Base-by-base conservation (phyloP, 2,113 vertebrate species). In the Hiodon tergisus region DNA sequence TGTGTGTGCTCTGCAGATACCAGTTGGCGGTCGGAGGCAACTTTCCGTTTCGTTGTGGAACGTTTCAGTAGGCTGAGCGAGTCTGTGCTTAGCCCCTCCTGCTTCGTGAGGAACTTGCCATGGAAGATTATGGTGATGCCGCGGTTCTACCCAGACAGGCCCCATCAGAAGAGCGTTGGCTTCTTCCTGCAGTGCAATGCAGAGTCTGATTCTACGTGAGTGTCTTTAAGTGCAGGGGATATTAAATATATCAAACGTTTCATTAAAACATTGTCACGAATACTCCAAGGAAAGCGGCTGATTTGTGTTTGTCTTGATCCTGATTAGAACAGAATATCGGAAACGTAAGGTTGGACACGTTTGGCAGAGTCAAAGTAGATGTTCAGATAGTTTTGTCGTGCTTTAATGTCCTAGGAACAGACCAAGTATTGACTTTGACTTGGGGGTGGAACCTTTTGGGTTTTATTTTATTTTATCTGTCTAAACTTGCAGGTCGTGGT, bases 41-140 rank as follows among this genome's bases (percentile, higher is more conserved):
- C 97, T 0, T 99, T 99, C 90, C 96, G 95, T 85, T 99, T 96
- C 75, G 95, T 96, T 62, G 97, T 98, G 0, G 97, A 99, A 80
- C 95, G 96, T 80, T 99, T 99, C 90, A 98, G 96, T 85, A 93
- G 96, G 80, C 87, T 99, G 83, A 97, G 94, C 3, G 97, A 99
- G 87, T 98, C 96, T 6, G 95, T 99, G 78, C 95, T 99, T 84
- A 98, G 97, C 84, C 95, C 97, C 47, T 94, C 97, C 58, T 99
- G 96, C 90, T 99, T 98, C 71, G 95, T 99, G 46, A 91, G 97
- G 74, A 99, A 99, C 85, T 92, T 99, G 75, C 97, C 97, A 0
- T 99, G 97, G 97, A 99, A 99, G 93, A 99, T 99, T 79, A 99
- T 99, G 97, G 97, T 99, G 82, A 99, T 99, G 96, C 97, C 97